Percentiles rank a stretch among this genome's conserved stretches.
phyloP scores from a whole-genome alignment of 2,888 invertebrate species.

The Drosophila infuscata region DNA sequence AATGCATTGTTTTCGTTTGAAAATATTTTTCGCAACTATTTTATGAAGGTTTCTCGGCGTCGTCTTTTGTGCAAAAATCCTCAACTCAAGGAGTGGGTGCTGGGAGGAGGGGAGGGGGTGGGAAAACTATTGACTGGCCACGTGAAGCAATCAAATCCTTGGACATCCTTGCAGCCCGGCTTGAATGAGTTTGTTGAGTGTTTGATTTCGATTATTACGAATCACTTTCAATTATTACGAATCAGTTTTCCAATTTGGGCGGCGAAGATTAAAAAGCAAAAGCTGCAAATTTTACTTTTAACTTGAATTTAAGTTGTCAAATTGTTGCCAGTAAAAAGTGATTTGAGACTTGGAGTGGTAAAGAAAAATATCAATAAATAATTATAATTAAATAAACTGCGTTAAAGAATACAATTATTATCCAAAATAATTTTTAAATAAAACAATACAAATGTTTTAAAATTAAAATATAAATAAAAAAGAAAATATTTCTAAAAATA shows the following conservation, averaged over 20 bases:
- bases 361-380: neutral
- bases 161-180: constrained; percentile 15
- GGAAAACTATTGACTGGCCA: constrained; percentile 35
- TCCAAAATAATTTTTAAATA: no score
- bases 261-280: neutral
- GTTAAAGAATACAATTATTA: no score
- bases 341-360: neutral
- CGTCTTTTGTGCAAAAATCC: constrained; percentile 36
- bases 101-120: neutral
- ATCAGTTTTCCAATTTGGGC: constrained; percentile 3
- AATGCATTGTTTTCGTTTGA: constrained; percentile 69
- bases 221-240: constrained; percentile 40
- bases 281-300: neutral
- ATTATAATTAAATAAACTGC: no score
- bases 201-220: constrained; percentile 72
- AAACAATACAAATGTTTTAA: no score
- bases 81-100: neutral
- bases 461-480: no score
- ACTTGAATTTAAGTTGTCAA: constrained; percentile 13
- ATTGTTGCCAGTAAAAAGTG: constrained; percentile 16
- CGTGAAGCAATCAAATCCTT: constrained; percentile 62
- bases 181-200: constrained; percentile 60
- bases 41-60: constrained; percentile 38
- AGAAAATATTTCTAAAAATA: no score
- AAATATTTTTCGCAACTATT: constrained; percentile 74